These are phyloP conservation scores for Natator depressus DNA, from an alignment of 2,113 vertebrate species.

Conservation along the genomic window DNA sequence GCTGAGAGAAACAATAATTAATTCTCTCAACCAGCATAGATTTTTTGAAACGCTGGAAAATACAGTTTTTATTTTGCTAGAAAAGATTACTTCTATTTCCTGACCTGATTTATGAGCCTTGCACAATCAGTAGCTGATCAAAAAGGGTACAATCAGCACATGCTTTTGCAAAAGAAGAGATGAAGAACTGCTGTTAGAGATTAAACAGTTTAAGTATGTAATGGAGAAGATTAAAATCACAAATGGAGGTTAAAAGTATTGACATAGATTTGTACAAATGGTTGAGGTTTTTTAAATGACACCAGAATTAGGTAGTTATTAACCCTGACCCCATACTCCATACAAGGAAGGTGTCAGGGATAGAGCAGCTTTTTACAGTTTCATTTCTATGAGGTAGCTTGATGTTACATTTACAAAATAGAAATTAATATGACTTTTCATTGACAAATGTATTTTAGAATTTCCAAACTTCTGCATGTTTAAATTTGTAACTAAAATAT, in stretches of 20 bases:
- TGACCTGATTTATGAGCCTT: not conserved
- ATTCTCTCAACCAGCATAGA: not conserved
- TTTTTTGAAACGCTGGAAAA: not conserved
- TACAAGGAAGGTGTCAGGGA: not conserved
- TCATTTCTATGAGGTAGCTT: not conserved
- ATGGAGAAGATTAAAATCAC: not conserved
- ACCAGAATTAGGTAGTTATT: not conserved
- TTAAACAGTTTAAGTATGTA: not conserved
- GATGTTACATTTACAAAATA: not conserved
- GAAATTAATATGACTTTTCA: not conserved
- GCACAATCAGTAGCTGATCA: not conserved
- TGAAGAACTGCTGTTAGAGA: not conserved
- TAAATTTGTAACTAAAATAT: not conserved
- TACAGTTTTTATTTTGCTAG: not conserved
- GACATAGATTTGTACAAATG: not conserved
- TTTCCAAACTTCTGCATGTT: not conserved
- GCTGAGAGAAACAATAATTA: not conserved
- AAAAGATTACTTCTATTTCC: not conserved
- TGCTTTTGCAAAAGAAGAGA: not conserved
- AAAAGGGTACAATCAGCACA: not conserved
- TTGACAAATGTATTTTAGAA: not conserved
- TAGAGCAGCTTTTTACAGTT: not conserved
- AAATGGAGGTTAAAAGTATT: not conserved
- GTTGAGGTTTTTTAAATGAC: not conserved
- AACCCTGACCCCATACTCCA: not conserved